These are phyloP conservation scores for Zootermopsis nevadensis DNA, from an alignment of 2,888 invertebrate genomes.

Conservation along the genomic window DNA sequence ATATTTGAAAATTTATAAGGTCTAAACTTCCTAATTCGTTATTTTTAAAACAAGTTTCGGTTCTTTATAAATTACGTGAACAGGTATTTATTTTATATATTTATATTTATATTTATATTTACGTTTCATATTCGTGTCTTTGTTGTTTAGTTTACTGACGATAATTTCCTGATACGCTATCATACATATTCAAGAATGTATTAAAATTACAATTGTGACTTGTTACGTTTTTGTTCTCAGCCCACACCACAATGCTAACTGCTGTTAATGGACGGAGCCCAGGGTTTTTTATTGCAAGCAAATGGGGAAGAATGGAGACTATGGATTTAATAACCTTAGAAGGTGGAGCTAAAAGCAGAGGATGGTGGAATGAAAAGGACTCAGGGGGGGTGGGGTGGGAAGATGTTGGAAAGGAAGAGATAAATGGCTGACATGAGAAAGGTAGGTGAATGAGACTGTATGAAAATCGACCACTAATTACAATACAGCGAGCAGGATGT, in stretches of 20 bases:
- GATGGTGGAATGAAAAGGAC: constrained; percentile 4
- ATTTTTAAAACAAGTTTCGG: too few species aligned
- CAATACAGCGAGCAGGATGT: background rate
- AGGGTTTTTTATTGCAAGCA: constrained; percentile 34
- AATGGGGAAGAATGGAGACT: constrained; percentile 35
- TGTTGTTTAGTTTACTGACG: too few species aligned
- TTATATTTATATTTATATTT: too few species aligned
- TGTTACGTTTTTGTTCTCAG: background rate
- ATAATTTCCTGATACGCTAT: too few species aligned
- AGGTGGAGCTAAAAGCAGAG: constrained; percentile 21
- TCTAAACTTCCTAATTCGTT: too few species aligned
- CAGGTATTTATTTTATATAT: too few species aligned
- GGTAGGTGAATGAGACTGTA: background rate
- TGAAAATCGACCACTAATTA: constrained; percentile 4
- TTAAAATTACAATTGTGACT: background rate
- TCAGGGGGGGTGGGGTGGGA: background rate
- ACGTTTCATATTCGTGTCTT: too few species aligned
- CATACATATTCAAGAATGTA: too few species aligned
- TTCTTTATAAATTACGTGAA: too few species aligned
- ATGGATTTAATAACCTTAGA: constrained; percentile 39
- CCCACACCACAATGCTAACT: constrained; percentile 12
- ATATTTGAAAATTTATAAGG: too few species aligned
- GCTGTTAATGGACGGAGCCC: constrained; percentile 21
- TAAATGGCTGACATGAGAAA: constrained; percentile 25
- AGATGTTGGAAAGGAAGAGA: constrained; percentile 19